phyloP scores from a whole-genome alignment of 2,888 invertebrate species.

The Melanostoma mellinum region DNA sequence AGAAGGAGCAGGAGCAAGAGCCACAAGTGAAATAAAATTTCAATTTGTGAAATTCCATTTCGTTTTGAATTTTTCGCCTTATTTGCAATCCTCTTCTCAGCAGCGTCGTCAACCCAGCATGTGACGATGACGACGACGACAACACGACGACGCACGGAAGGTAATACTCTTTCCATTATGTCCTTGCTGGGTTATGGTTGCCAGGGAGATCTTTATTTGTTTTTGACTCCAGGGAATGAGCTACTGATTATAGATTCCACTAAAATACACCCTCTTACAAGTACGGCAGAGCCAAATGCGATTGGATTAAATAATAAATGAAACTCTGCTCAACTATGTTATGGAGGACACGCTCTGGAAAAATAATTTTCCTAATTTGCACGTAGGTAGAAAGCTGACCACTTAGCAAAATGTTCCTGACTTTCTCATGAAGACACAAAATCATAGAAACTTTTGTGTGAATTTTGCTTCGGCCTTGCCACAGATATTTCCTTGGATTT shows the following conservation, averaged over 20 bases:
- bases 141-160: too few species aligned
- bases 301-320: constrained; percentile 72
- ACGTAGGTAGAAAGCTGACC: constrained; percentile 38
- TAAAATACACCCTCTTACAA: constrained; percentile 45
- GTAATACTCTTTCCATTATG: constrained; percentile 23
- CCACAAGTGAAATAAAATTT: constrained; percentile 79
- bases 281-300: constrained; percentile 47
- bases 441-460: too few species aligned
- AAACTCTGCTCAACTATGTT: constrained; percentile 42
- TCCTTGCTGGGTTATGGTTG: constrained; percentile 22
- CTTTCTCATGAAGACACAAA: neutral
- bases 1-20: constrained; percentile 31
- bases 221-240: constrained; percentile 57
- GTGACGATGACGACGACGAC: too few species aligned
- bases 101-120: too few species aligned
- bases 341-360: constrained; percentile 28
- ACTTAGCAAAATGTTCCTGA: constrained; percentile 57
- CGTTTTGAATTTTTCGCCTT: constrained; percentile 59
- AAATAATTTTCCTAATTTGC: constrained; percentile 67
- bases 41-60: constrained; percentile 80
- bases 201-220: constrained; percentile 45
- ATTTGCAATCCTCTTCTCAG: constrained; percentile 23
- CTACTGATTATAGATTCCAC: constrained; percentile 63
- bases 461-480: too few species aligned
- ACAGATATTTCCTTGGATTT: too few species aligned